Evolutionary conservation across 1,140 invertebrate genomes (phyloP).

Genomic region (Drosophila bipectinata): DNA sequence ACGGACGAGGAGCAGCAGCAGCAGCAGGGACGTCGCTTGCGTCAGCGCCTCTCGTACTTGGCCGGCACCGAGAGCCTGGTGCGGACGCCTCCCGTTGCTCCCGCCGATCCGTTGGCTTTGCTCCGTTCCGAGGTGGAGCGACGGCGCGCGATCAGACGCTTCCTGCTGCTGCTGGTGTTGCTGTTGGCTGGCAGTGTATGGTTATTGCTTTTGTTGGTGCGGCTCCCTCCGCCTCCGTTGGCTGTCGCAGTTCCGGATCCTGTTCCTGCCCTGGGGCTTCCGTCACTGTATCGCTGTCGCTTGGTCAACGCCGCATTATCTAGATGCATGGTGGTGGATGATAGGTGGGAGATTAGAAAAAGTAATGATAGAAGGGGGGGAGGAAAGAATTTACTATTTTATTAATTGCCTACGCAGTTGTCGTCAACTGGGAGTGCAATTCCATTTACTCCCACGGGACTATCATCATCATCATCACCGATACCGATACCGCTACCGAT

Average conservation of each 20-base stretch:
- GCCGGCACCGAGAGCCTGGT: constrained; percentile 75
- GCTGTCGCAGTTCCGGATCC: constrained; percentile 27
- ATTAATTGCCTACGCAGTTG: constrained; percentile 50
- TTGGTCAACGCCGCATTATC: constrained; percentile 55
- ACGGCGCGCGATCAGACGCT: constrained; percentile 36
- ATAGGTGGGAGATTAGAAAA: constrained; percentile 12
- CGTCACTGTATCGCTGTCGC: constrained; percentile 66
- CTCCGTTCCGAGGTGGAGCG: constrained; percentile 56
- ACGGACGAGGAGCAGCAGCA: constrained; percentile 51
- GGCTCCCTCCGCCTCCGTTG: constrained; percentile 37
- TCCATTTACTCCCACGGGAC: constrained; percentile 43
- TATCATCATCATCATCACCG: constrained; percentile 39
- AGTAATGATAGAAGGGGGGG: constrained; percentile 9
- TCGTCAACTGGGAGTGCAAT: constrained; percentile 58
- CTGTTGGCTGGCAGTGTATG: constrained; percentile 68
- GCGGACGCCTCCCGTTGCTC: constrained; percentile 53
- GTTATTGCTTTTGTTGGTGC: constrained; percentile 77
- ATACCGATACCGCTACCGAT: constrained; percentile 22
- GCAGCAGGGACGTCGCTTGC: constrained; percentile 57
- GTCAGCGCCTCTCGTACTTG: constrained; percentile 77
- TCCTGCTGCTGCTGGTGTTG: constrained; percentile 23
- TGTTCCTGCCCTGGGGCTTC: constrained; percentile 15
- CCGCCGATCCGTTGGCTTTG: constrained; percentile 30
- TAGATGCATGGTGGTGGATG: neutral
- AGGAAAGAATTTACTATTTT: constrained; percentile 5